A percentile compares a stretch with the other conserved stretches of the same genome.
Evolutionary conservation across 2,797 vertebrate genomes (phyloP).

Genomic region (Leptatherina wallacei): DNA sequence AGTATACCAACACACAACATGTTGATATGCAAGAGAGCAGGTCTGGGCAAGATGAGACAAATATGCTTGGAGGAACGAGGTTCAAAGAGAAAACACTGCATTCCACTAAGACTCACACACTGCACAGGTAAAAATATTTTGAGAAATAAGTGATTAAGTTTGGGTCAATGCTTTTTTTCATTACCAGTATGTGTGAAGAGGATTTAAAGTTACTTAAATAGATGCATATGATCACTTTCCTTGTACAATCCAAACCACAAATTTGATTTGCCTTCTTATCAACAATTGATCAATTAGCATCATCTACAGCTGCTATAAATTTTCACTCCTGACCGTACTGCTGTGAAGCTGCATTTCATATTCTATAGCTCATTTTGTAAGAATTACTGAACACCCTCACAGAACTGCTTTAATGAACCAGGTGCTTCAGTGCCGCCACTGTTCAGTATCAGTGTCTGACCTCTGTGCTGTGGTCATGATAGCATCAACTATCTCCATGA

Average conservation of each 20-base stretch:
- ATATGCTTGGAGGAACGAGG: neutral
- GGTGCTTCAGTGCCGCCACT: conserved; percentile 3
- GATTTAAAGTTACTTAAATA: neutral
- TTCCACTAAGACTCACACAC: conserved; percentile 7
- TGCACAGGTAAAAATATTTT: neutral
- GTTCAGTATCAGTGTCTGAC: conserved; percentile 64
- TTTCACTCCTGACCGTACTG: too few relatives aligned
- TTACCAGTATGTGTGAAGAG: neutral
- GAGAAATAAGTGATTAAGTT: neutral
- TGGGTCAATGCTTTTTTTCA: neutral
- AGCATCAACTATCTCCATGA: conserved; percentile 94
- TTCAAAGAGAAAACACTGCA: neutral
- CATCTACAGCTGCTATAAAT: too few relatives aligned
- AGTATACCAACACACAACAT: neutral
- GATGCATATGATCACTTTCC: neutral
- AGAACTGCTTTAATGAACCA: conserved; percentile 5
- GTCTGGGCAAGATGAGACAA: conserved; percentile 30
- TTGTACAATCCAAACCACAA: neutral
- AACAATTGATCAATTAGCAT: too few relatives aligned
- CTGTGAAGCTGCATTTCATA: neutral
- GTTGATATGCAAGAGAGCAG: conserved; percentile 19
- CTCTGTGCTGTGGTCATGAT: conserved; percentile 95
- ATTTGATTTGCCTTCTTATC: neutral
- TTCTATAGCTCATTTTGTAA: neutral
- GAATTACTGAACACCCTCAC: conserved; percentile 1